These are phyloP conservation scores for Phoxinus phoxinus DNA, from an alignment of 2,113 vertebrate genomes.

Conservation along the genomic window DNA sequence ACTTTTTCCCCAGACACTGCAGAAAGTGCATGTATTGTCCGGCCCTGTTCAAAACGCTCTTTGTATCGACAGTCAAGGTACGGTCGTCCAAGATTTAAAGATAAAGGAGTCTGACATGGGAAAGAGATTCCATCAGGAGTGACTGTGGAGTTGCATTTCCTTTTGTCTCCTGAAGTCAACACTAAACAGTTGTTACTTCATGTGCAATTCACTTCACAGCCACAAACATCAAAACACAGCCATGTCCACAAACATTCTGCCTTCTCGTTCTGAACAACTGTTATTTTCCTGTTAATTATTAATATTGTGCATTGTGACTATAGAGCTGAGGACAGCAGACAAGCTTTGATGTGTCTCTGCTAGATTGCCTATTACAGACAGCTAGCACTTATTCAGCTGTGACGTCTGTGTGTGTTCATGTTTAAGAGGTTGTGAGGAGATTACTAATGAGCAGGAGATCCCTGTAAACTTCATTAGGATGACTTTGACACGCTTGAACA, in stretches of 20 bases:
- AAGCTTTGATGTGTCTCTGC: not conserved
- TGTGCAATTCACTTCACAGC: not conserved
- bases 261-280: not conserved
- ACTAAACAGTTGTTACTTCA: not conserved
- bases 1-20: constrained; percentile 13
- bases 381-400: constrained; percentile 23
- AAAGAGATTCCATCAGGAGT: constrained; percentile 10
- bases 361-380: not conserved
- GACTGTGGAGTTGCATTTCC: not conserved
- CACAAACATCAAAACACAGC: constrained; percentile 20
- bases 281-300: constrained; percentile 3
- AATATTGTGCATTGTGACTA: not conserved
- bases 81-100: not conserved
- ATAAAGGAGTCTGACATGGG: constrained; percentile 26
- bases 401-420: constrained; percentile 22
- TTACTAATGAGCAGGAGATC: constrained; percentile 32
- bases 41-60: constrained; percentile 7
- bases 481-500: constrained; percentile 33
- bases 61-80: constrained; percentile 25
- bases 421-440: constrained; percentile 27
- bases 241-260: not conserved
- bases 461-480: constrained; percentile 37
- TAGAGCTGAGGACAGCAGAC: not conserved
- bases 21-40: constrained; percentile 23
- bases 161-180: not conserved